Evolutionary conservation across 2,888 invertebrate species (phyloP).

Genomic region (Machimus atricapillus): DNA sequence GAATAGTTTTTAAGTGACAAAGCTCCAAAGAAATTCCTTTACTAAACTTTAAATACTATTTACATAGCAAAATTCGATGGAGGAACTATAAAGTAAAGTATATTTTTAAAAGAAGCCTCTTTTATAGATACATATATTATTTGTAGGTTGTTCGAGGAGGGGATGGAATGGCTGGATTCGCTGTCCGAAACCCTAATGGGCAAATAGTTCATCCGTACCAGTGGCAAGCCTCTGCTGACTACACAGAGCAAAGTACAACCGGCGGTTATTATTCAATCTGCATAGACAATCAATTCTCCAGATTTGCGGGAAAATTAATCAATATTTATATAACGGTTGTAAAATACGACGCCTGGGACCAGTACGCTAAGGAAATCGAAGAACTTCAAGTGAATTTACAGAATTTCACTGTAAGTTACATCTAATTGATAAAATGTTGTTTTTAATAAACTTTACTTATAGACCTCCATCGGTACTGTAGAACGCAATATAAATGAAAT

Average conservation of each 20-base stretch:
- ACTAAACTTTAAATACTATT: background rate
- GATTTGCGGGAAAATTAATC: constrained; percentile 88
- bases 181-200: constrained; percentile 84
- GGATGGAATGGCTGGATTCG: constrained; percentile 93
- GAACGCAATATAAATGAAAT: constrained; percentile 87
- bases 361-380: constrained; percentile 88
- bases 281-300: constrained; percentile 91
- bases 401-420: constrained; percentile 80
- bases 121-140: background rate
- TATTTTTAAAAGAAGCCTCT: background rate
- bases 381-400: constrained; percentile 85
- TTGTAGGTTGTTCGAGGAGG: constrained; percentile 86
- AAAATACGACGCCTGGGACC: constrained; percentile 92
- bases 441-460: constrained; percentile 55
- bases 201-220: constrained; percentile 88
- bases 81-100: background rate
- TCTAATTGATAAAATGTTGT: background rate
- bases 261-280: constrained; percentile 92
- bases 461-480: constrained; percentile 77
- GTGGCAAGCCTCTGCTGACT: constrained; percentile 89
- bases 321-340: constrained; percentile 91
- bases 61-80: no score
- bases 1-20: no score
- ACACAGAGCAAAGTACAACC: constrained; percentile 80
- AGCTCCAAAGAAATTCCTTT: background rate